Conservation (phyloP, 2,797 vertebrate species). For the Rousettus madagascariensis region DNA sequence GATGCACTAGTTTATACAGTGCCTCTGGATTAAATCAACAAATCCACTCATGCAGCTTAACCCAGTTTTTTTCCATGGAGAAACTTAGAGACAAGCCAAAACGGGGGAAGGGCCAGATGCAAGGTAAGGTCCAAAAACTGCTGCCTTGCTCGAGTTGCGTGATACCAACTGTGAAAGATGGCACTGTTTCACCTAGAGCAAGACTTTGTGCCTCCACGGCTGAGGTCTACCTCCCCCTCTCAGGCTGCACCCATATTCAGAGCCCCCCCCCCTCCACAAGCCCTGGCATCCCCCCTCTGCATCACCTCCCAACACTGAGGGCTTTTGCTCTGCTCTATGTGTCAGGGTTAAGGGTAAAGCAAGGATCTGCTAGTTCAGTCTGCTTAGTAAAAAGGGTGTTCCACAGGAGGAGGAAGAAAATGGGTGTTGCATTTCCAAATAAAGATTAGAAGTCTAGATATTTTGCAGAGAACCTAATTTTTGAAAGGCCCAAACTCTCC, state of each 20-base stretch:
- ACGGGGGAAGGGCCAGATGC: not conserved
- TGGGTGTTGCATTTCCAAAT: not conserved
- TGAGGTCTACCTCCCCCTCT: not conserved
- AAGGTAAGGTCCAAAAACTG: not conserved
- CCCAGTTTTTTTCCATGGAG: not conserved
- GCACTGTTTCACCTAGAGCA: not conserved
- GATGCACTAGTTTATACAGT: not conserved
- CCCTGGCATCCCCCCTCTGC: not conserved
- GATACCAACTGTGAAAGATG: not conserved
- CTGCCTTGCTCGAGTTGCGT: no score
- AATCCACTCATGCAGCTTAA: not conserved
- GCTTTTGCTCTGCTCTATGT: not conserved
- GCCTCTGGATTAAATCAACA: not conserved
- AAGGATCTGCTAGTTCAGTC: not conserved
- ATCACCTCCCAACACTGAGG: not conserved
- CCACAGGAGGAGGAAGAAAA: fast-evolving
- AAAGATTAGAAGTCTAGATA: not conserved
- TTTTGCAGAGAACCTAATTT: not conserved
- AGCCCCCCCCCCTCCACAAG: no score
- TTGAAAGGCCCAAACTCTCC: not conserved
- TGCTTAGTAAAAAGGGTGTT: not conserved
- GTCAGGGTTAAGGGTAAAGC: not conserved
- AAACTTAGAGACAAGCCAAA: not conserved
- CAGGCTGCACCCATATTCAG: not conserved
- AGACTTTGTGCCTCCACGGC: no score